phyloP scores from a whole-genome alignment of 2,113 vertebrate genomes.

The Bolborhynchus lineola region DNA sequence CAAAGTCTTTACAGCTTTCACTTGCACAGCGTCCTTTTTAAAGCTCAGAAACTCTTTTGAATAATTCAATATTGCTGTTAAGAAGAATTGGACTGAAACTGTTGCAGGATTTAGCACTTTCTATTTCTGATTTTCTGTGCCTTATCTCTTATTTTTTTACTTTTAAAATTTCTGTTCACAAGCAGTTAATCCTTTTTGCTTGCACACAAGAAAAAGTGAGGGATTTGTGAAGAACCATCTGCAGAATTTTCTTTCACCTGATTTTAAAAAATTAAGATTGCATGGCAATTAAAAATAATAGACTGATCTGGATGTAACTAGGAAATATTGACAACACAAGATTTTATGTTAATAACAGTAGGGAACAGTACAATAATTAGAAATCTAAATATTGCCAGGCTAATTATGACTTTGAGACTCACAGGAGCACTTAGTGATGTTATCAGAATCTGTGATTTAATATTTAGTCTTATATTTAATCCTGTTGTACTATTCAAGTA shows the following conservation, averaged over 20 bases:
- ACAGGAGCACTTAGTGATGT: background rate
- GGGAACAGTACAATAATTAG: background rate
- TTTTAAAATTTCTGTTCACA: background rate
- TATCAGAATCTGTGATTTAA: background rate
- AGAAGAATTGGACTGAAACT: background rate
- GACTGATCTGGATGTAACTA: background rate
- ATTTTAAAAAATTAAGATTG: background rate
- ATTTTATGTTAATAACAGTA: background rate
- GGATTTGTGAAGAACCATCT: background rate
- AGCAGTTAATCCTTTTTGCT: background rate
- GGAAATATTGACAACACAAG: background rate
- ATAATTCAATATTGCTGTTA: background rate
- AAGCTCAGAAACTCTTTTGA: background rate
- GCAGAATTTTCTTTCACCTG: background rate
- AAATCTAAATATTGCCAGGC: slow-evolving; percentile 4
- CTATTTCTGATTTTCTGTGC: background rate
- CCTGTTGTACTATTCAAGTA: background rate
- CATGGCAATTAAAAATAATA: background rate
- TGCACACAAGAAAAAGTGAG: background rate
- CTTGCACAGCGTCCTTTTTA: background rate
- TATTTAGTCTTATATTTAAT: background rate
- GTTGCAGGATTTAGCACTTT: background rate
- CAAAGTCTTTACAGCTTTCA: background rate
- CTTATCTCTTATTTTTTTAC: background rate
- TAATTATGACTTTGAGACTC: background rate